A percentile compares a stretch with the other conserved stretches of the same genome.
phyloP scores from a whole-genome alignment of 2,113 vertebrate genomes.

The Rhinolophus ferrumequinum region DNA sequence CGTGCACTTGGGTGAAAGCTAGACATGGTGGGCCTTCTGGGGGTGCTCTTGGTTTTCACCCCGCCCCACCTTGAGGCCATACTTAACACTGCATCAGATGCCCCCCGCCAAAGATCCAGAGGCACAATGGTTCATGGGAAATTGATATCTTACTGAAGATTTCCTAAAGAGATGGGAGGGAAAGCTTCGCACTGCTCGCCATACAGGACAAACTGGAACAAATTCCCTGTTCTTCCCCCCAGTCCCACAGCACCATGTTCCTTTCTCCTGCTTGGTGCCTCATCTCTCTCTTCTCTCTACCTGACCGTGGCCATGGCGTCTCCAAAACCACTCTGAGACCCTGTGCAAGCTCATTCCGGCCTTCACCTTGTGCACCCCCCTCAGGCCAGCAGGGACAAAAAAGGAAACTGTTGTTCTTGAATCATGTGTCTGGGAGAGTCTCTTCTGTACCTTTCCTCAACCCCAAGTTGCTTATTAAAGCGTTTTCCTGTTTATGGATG shows the following conservation, averaged over 20 bases:
- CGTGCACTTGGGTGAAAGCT: neutral
- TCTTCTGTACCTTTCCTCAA: fast-evolving
- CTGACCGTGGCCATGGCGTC: neutral
- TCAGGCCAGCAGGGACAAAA: neutral
- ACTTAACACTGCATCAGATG: neutral
- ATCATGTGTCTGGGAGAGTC: neutral
- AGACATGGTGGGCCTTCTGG: neutral
- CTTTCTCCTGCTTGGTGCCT: neutral
- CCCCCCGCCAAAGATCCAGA: neutral
- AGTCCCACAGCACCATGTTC: neutral
- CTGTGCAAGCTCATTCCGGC: neutral
- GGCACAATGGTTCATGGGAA: neutral
- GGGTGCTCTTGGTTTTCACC: neutral
- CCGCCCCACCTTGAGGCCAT: neutral
- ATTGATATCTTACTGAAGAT: neutral
- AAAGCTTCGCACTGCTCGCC: neutral
- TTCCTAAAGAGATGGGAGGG: neutral
- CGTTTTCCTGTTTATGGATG: neutral
- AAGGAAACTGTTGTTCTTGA: neutral
- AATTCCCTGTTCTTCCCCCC: neutral
- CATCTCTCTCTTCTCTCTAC: neutral
- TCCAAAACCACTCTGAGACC: neutral
- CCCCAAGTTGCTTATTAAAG: neutral
- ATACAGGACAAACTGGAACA: neutral
- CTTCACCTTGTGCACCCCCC: neutral